These are phyloP conservation scores for Poecilia picta DNA, from an alignment of 2,797 vertebrate species.

Conservation along the genomic window DNA sequence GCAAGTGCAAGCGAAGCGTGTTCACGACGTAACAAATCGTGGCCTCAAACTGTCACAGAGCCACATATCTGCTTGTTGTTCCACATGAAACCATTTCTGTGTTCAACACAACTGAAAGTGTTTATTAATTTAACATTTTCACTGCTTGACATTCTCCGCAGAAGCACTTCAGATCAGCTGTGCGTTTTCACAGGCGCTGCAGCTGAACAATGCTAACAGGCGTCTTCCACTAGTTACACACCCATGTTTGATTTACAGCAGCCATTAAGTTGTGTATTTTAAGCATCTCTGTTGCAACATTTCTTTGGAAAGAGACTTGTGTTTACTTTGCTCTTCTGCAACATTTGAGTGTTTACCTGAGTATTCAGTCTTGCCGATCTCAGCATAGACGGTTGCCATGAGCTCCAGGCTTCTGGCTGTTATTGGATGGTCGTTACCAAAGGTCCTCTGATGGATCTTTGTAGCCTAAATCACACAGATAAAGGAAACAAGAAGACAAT, in stretches of 20 bases:
- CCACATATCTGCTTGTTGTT: constrained; percentile 14
- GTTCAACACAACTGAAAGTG: constrained; percentile 25
- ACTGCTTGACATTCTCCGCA: constrained; percentile 17
- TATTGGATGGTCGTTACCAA: constrained; percentile 83
- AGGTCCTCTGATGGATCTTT: constrained; percentile 84
- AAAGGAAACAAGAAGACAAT: not conserved
- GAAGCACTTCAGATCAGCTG: constrained; percentile 8
- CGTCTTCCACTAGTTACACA: constrained; percentile 1
- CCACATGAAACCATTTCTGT: constrained; percentile 38
- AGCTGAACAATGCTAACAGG: not conserved
- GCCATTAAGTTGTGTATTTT: not conserved
- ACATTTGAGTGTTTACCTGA: constrained; percentile 73
- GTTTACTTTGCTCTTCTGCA: constrained; percentile 5
- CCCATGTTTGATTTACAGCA: constrained; percentile 25
- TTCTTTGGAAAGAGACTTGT: not conserved
- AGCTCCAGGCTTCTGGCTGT: constrained; percentile 84
- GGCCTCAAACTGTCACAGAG: constrained; percentile 68
- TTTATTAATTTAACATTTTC: constrained; percentile 58
- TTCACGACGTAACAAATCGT: constrained; percentile 36
- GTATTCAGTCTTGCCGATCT: constrained; percentile 85
- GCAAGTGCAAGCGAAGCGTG: constrained; percentile 55
- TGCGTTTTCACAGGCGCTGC: constrained; percentile 5
- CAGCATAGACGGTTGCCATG: constrained; percentile 83
- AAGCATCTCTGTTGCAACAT: not conserved
- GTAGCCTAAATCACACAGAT: constrained; percentile 74